Percentiles rank a stretch among this genome's conserved stretches.
Conservation (phyloP, 2,113 vertebrate species). For the Scolopax mira region DNA sequence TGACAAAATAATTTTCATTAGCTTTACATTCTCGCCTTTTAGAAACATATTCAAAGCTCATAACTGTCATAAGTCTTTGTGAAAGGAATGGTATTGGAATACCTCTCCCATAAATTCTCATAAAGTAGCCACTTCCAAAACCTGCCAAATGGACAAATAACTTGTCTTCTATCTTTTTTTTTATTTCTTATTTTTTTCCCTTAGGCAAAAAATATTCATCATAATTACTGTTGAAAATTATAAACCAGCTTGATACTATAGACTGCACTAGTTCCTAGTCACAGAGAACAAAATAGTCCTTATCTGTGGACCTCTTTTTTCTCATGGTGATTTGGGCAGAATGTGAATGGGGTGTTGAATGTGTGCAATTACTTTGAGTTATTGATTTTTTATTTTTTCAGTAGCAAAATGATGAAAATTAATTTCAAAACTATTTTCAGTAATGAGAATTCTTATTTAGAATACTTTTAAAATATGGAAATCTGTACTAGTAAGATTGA, state of each 20-base stretch:
- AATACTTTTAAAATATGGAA: neutral
- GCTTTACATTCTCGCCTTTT: neutral
- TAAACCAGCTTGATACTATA: neutral
- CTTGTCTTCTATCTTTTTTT: neutral
- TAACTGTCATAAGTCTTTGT: neutral
- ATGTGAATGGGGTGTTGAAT: neutral
- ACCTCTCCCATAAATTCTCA: neutral
- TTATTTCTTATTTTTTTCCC: neutral
- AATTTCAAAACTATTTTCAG: neutral
- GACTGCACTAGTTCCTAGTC: neutral
- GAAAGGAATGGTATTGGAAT: neutral
- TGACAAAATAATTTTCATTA: neutral
- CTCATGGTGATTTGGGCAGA: neutral
- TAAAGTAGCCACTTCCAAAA: neutral
- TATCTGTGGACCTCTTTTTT: neutral
- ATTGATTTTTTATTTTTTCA: neutral
- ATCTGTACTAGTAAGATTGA: neutral
- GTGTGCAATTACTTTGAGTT: neutral
- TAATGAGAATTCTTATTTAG: neutral
- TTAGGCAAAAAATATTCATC: neutral
- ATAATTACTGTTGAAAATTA: neutral
- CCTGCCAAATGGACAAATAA: neutral
- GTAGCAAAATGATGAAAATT: neutral
- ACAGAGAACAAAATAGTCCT: neutral
- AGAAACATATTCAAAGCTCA: neutral